phyloP scores from a whole-genome alignment of 2,797 vertebrate genomes.

The Coilia nasus region DNA sequence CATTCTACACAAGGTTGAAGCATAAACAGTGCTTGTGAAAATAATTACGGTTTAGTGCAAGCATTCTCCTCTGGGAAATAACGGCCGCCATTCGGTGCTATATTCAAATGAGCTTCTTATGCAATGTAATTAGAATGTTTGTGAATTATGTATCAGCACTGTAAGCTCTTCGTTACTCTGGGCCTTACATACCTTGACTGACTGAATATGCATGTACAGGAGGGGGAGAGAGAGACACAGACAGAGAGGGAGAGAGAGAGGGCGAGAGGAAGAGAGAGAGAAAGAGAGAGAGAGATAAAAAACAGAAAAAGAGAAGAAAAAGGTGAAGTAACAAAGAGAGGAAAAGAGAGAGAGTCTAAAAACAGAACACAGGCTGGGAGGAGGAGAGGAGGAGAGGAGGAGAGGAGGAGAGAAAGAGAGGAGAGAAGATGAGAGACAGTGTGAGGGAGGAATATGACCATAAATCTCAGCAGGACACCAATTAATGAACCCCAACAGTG shows the following conservation, averaged over 20 bases:
- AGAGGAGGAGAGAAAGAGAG: too few relatives aligned
- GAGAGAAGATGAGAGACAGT: neutral
- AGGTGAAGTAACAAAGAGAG: neutral
- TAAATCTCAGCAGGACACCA: constrained; percentile 40
- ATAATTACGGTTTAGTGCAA: neutral
- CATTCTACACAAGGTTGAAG: neutral
- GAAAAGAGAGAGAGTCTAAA: neutral
- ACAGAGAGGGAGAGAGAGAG: neutral
- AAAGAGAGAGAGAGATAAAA: neutral
- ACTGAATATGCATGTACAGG: neutral
- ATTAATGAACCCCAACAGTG: too few relatives aligned
- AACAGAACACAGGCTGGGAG: neutral
- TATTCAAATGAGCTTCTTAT: constrained; percentile 10
- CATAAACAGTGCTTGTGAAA: neutral
- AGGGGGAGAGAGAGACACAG: neutral
- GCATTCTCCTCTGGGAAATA: neutral
- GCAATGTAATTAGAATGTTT: constrained; percentile 24
- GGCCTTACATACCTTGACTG: neutral
- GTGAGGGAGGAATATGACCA: neutral
- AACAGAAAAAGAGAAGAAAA: neutral
- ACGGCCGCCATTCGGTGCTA: neutral
- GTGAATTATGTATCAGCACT: constrained; percentile 9
- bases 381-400: neutral
- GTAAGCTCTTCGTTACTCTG: neutral
- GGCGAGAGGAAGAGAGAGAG: neutral